These are phyloP conservation scores for Hesperia comma DNA, from an alignment of 2,888 invertebrate species.

Conservation along the genomic window DNA sequence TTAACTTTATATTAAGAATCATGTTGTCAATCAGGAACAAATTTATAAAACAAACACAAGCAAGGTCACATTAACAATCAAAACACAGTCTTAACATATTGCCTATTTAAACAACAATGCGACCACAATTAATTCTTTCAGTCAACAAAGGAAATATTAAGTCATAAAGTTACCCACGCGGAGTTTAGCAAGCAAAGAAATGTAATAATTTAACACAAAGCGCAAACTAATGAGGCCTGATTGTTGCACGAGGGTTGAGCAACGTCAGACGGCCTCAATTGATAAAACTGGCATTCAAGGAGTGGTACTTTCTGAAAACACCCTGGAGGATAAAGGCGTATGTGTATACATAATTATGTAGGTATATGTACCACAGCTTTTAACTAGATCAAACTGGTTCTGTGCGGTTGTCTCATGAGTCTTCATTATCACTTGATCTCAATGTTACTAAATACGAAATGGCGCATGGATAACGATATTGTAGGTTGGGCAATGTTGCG, in stretches of 20 bases:
- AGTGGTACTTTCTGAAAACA: constrained; percentile 34
- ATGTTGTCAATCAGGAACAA: background rate
- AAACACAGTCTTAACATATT: constrained; percentile 27
- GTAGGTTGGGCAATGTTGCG: background rate
- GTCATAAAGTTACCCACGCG: constrained; percentile 31
- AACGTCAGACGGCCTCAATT: constrained; percentile 34
- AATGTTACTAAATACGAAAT: constrained; percentile 32
- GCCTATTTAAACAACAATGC: constrained; percentile 25
- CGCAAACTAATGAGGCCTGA: constrained; percentile 35
- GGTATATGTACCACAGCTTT: background rate
- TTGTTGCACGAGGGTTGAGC: constrained; percentile 36
- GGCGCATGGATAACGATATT: constrained; percentile 31
- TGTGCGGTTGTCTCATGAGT: constrained; percentile 26
- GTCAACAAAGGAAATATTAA: constrained; percentile 34
- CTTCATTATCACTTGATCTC: constrained; percentile 35
- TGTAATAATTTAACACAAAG: constrained; percentile 38
- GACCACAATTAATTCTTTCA: constrained; percentile 27
- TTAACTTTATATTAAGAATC: no score
- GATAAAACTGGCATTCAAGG: constrained; percentile 24
- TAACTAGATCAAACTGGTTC: constrained; percentile 31
- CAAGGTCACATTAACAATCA: constrained; percentile 24
- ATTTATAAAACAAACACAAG: background rate
- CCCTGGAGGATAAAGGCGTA: constrained; percentile 35
- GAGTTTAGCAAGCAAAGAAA: constrained; percentile 34
- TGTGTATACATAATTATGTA: background rate